phyloP scores from a whole-genome alignment of 2,113 vertebrate genomes.

The Calidris pygmaea region DNA sequence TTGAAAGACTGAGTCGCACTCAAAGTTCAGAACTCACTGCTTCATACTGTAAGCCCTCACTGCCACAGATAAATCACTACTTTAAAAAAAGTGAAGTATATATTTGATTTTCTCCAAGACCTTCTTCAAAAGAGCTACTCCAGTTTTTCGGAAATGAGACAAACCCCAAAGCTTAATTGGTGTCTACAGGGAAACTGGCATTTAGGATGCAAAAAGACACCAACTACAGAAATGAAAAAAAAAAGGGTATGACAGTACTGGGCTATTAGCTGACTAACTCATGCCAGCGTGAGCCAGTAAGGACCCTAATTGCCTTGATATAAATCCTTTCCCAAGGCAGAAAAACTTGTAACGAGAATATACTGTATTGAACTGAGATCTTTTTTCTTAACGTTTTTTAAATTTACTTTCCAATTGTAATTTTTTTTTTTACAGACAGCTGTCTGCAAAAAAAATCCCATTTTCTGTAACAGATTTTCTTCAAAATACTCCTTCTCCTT shows the following conservation, averaged over 20 bases:
- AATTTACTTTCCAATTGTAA: neutral
- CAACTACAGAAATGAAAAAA: neutral
- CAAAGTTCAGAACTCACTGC: neutral
- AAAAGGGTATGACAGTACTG: neutral
- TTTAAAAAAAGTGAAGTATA: neutral
- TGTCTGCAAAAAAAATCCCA: slow-evolving; percentile 18
- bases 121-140: neutral
- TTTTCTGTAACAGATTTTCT: neutral
- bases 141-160: neutral
- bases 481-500: neutral
- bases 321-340: neutral
- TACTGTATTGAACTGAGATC: neutral
- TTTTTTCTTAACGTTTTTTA: neutral
- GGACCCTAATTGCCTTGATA: neutral
- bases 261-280: neutral
- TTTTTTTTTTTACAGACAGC: neutral
- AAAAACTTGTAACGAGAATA: neutral
- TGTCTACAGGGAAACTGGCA: neutral
- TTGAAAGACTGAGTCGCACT: neutral
- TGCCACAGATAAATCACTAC: neutral
- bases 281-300: neutral
- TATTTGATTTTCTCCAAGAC: neutral
- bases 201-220: slow-evolving; percentile 1
- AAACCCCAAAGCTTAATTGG: slow-evolving; percentile 15
- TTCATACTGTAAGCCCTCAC: neutral